A percentile compares a stretch with the other conserved stretches of the same genome.
phyloP scores from a whole-genome alignment of 2,888 invertebrate genomes.

The Myopa tessellatipennis region DNA sequence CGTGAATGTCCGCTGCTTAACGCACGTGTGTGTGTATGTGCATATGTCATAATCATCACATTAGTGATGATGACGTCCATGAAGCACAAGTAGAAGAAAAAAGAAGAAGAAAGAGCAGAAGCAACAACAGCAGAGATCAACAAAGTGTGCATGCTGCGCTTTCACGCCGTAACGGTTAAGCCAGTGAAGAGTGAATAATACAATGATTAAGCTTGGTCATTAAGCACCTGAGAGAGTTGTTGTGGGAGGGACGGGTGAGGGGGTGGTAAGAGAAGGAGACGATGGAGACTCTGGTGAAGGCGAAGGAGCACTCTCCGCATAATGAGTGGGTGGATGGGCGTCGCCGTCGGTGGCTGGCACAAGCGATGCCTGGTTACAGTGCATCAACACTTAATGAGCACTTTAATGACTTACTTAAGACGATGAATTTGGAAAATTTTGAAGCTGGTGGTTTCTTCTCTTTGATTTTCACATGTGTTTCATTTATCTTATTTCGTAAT shows the following conservation, averaged over 20 bases:
- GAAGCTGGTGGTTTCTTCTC: background rate
- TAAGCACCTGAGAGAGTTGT: slow-evolving; percentile 3
- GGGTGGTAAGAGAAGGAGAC: background rate
- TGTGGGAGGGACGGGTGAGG: background rate
- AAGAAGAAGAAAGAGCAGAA: background rate
- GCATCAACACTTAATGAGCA: background rate
- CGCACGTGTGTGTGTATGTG: too few species aligned
- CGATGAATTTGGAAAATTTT: background rate
- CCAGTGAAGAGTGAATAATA: slow-evolving; percentile 22
- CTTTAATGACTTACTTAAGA: background rate
- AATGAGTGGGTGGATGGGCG: background rate
- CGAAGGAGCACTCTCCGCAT: background rate
- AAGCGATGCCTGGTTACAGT: background rate
- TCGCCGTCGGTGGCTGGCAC: background rate
- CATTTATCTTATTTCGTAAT: too few species aligned
- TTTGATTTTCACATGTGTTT: too few species aligned
- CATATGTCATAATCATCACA: too few species aligned
- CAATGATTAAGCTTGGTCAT: slow-evolving; percentile 27
- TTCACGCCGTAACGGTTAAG: slow-evolving; percentile 29
- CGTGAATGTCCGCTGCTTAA: too few species aligned
- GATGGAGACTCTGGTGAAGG: background rate
- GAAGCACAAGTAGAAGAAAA: background rate
- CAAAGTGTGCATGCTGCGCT: background rate
- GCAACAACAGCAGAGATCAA: background rate
- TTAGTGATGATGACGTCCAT: background rate